Conservation (phyloP, 2,888 invertebrate species). For the Pammene fasciana region DNA sequence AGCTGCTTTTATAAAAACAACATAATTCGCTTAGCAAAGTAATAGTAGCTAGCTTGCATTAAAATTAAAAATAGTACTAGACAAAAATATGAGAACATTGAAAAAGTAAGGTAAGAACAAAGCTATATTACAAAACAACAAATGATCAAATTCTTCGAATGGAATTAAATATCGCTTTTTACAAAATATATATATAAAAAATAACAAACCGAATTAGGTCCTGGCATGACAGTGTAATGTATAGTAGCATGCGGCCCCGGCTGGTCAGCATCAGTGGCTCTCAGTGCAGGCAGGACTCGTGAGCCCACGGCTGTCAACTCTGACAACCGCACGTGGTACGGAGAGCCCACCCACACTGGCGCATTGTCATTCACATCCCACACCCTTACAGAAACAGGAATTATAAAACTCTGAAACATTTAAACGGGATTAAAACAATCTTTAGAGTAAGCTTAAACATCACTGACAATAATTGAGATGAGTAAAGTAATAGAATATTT, state of each 20-base stretch:
- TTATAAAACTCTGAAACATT: slow-evolving; percentile 86
- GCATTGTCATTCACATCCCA: slow-evolving; percentile 97
- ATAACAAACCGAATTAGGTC: slow-evolving; percentile 87
- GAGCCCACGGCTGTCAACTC: slow-evolving; percentile 89
- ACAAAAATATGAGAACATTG: no score
- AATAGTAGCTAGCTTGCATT: neutral
- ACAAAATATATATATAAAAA: neutral
- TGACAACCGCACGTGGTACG: slow-evolving; percentile 91
- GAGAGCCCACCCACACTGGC: slow-evolving; percentile 91
- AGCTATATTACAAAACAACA: no score
- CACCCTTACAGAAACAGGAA: slow-evolving; percentile 92
- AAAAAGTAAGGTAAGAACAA: no score
- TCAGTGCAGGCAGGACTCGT: slow-evolving; percentile 89
- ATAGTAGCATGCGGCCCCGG: slow-evolving; percentile 94
- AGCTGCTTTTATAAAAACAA: neutral
- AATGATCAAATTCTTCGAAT: no score
- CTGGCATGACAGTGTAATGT: slow-evolving; percentile 91
- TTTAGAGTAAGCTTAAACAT: neutral
- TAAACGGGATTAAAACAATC: neutral
- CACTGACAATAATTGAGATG: no score
- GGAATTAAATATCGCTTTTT: no score
- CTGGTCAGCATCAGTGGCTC: slow-evolving; percentile 93
- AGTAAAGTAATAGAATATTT: no score
- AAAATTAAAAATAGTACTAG: neutral
- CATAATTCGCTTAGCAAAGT: neutral